phyloP scores from a whole-genome alignment of 2,113 vertebrate genomes.

The Xiphias gladius region DNA sequence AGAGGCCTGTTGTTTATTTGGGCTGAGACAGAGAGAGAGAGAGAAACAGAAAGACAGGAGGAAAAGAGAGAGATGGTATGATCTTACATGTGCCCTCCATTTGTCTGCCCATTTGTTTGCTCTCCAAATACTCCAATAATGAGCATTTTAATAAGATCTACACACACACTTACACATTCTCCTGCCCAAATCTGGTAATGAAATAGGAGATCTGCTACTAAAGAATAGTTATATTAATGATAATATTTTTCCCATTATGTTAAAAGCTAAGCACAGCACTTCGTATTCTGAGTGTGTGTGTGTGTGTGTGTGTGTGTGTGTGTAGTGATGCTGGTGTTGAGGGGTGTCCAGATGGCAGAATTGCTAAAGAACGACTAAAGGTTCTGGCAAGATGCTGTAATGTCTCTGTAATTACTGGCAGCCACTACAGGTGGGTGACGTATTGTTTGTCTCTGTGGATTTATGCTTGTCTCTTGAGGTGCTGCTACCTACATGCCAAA shows the following conservation, averaged over 20 bases:
- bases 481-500: constrained; percentile 28
- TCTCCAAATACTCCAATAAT: constrained; percentile 74
- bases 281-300: constrained; percentile 30
- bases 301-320: constrained; percentile 30
- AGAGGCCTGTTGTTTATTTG: constrained; percentile 59
- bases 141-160: constrained; percentile 61
- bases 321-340: constrained; percentile 41
- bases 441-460: constrained; percentile 39
- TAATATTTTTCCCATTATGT: constrained; percentile 60
- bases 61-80: constrained; percentile 43
- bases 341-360: constrained; percentile 30
- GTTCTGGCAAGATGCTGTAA: constrained; percentile 35
- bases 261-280: constrained; percentile 44
- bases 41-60: constrained; percentile 9
- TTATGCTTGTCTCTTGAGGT: constrained; percentile 37
- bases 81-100: constrained; percentile 53
- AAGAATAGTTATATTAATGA: constrained; percentile 63
- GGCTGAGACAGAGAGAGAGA: constrained; percentile 30
- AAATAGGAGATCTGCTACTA: constrained; percentile 52
- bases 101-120: constrained; percentile 64
- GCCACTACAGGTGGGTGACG: constrained; percentile 12
- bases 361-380: constrained; percentile 27
- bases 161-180: constrained; percentile 31
- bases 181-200: constrained; percentile 32
- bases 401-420: constrained; percentile 53